Conservation (phyloP, 2,797 vertebrate genomes). For the Pelodytes ibericus region DNA sequence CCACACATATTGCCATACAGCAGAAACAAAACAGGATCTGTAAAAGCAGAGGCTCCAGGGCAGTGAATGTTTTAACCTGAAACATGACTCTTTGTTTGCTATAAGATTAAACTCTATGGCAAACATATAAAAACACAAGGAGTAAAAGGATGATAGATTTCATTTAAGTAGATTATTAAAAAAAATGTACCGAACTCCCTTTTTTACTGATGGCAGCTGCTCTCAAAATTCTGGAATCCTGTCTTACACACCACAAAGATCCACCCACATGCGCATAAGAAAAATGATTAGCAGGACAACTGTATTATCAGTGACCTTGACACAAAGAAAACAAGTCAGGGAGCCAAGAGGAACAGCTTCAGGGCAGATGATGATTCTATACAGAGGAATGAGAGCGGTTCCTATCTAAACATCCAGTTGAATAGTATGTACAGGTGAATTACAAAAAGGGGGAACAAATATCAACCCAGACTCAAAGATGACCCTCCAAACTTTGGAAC, state of each 20-base stretch:
- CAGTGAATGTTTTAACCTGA: background rate
- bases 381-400: slow-evolving; percentile 2
- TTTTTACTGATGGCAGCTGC: slow-evolving; percentile 43
- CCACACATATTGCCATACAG: too few relatives aligned
- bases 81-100: background rate
- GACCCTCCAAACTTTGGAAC: too few relatives aligned
- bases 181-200: background rate
- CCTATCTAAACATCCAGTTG: background rate
- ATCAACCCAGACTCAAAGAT: too few relatives aligned
- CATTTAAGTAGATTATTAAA: background rate
- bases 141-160: background rate
- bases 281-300: slow-evolving; percentile 47
- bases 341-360: slow-evolving; percentile 45
- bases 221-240: slow-evolving; percentile 38
- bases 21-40: too few relatives aligned
- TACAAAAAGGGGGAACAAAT: too few relatives aligned
- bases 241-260: slow-evolving; percentile 47
- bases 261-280: slow-evolving; percentile 50
- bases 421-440: slow-evolving; percentile 14
- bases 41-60: background rate
- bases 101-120: background rate
- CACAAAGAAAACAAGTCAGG: slow-evolving; percentile 28
- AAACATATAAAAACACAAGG: background rate
- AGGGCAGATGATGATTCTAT: slow-evolving; percentile 33
- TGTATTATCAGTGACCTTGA: slow-evolving; percentile 49